Percentiles rank a stretch among this genome's conserved stretches.
These are phyloP conservation scores for Nothoprocta pentlandii DNA, from an alignment of 2,113 vertebrate genomes.

Conservation along the genomic window DNA sequence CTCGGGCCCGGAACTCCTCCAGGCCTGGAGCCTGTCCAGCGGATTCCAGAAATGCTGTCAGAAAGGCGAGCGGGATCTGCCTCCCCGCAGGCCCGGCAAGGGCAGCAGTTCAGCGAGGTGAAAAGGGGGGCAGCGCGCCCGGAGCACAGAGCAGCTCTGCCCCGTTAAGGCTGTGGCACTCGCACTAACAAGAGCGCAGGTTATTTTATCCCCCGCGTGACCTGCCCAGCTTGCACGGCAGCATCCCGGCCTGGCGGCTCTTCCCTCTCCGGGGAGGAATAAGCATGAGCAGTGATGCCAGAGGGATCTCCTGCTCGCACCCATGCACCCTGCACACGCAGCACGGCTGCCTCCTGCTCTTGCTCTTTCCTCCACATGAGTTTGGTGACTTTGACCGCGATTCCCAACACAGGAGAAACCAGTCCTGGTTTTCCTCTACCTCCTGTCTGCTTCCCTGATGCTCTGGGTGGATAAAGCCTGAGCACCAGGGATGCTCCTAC, in stretches of 20 bases:
- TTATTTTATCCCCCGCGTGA: conserved; percentile 64
- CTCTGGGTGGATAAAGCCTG: not conserved
- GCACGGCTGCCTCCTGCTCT: not conserved
- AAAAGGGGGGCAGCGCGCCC: conserved; percentile 44
- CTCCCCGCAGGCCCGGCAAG: not conserved
- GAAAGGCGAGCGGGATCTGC: not conserved
- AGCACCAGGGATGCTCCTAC: not conserved
- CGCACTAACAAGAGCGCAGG: not conserved
- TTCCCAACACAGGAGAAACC: not conserved
- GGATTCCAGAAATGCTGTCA: conserved; percentile 48
- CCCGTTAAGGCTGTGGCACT: conserved; percentile 68
- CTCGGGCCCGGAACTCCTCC: not conserved
- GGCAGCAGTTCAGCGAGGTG: not conserved
- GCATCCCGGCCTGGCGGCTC: not conserved
- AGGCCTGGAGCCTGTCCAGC: conserved; percentile 39
- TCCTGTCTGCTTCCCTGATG: not conserved
- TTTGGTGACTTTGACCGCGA: not conserved
- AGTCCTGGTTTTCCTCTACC: not conserved
- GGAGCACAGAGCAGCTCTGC: conserved; percentile 46
- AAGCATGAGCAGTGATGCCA: not conserved
- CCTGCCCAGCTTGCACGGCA: not conserved
- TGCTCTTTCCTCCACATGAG: not conserved
- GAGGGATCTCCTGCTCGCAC: not conserved
- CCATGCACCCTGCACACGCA: not conserved
- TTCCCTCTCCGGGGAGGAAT: not conserved